Evolutionary conservation across 2,888 invertebrate genomes (phyloP).

Genomic region (Sesia bembeciformis): DNA sequence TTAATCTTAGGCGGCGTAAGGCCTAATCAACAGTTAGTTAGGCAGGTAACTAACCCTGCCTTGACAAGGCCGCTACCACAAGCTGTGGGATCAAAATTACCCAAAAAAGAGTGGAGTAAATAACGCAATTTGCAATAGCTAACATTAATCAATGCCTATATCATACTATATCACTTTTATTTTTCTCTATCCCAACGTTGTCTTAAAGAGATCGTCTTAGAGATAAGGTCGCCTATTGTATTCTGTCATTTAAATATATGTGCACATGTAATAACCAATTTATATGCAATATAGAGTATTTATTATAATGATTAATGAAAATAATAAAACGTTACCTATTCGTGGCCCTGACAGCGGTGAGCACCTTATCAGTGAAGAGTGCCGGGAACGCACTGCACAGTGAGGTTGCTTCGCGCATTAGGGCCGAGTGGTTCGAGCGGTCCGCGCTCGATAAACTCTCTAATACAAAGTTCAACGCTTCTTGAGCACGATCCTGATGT

Average conservation of each 20-base stretch:
- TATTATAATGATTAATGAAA: neutral
- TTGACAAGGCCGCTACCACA: no score
- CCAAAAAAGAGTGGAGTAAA: no score
- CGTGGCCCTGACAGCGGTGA: constrained; percentile 82
- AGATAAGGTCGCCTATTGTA: no score
- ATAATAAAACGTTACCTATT: constrained; percentile 41
- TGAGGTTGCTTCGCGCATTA: constrained; percentile 86
- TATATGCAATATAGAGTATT: neutral
- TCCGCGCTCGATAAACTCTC: constrained; percentile 82
- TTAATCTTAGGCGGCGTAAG: no score
- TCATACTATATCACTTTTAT: no score
- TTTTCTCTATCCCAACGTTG: no score
- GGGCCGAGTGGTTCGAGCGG: constrained; percentile 80
- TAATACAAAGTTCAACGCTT: constrained; percentile 87
- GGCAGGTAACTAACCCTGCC: no score
- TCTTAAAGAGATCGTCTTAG: no score
- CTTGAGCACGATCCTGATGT: constrained; percentile 83
- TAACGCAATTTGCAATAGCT: no score
- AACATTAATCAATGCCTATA: no score
- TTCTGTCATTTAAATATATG: neutral
- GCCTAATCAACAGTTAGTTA: no score
- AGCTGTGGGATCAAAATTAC: no score
- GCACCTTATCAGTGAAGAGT: constrained; percentile 85
- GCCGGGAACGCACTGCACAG: constrained; percentile 87
- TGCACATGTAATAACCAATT: neutral